A percentile compares a stretch with the other conserved stretches of the same genome.
These are phyloP conservation scores for Phorcus lineatus DNA, from an alignment of 2,888 invertebrate species.

Conservation along the genomic window DNA sequence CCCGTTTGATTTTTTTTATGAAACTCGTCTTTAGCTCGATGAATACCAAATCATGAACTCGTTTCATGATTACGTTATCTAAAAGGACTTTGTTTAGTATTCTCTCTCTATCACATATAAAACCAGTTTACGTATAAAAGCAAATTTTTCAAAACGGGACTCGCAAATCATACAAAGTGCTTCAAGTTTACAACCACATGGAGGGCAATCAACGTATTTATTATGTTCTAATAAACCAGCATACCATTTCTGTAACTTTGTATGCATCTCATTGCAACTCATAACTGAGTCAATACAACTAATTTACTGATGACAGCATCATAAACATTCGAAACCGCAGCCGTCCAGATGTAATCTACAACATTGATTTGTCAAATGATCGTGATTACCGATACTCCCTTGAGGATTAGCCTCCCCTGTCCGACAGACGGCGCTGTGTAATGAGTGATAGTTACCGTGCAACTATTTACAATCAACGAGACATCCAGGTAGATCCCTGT, in stretches of 20 bases:
- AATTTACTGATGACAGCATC: background rate
- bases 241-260: background rate
- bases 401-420: background rate
- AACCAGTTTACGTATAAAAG: no score
- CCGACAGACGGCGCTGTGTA: background rate
- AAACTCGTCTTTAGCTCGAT: no score
- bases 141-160: no score
- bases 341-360: background rate
- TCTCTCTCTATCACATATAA: no score
- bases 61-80: no score
- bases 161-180: no score
- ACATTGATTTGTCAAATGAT: conserved; percentile 1
- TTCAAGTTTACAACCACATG: no score
- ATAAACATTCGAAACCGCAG: background rate
- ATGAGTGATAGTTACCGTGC: conserved; percentile 8
- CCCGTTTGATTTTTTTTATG: no score
- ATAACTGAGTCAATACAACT: background rate
- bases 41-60: no score
- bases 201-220: background rate
- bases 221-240: background rate
- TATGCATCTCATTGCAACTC: background rate
- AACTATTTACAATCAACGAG: conserved; percentile 19
- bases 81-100: no score
- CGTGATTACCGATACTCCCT: background rate
- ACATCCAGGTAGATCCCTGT: no score